Evolutionary conservation across 2,113 vertebrate genomes (phyloP).

Genomic region (Microcebus murinus): DNA sequence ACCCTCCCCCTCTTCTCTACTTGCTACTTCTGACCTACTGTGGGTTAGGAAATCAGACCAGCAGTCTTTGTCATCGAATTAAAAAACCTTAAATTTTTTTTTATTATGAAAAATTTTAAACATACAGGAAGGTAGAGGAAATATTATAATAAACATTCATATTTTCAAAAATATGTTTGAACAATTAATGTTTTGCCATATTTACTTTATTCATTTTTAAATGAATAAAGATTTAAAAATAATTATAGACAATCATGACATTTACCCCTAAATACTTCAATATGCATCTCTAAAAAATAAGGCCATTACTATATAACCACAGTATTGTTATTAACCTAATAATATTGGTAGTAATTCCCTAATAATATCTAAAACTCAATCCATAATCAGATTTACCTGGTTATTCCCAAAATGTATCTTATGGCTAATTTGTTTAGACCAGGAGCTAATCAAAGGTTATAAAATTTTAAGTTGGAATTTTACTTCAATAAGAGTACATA

Average conservation of each 20-base stretch:
- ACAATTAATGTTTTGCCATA: neutral
- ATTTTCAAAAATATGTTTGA: neutral
- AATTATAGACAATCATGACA: neutral
- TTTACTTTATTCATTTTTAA: neutral
- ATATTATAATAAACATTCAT: neutral
- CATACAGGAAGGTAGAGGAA: neutral
- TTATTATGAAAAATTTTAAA: neutral
- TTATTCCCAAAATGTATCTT: neutral
- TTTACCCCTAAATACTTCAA: neutral
- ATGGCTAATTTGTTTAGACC: conserved; percentile 31
- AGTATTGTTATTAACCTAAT: conserved; percentile 16
- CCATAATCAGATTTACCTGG: conserved; percentile 20
- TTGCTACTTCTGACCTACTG: neutral
- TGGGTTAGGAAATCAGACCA: neutral
- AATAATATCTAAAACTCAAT: neutral
- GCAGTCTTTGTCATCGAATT: neutral
- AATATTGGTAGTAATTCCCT: conserved; percentile 19
- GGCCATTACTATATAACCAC: neutral
- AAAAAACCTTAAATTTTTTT: neutral
- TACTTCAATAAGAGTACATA: neutral
- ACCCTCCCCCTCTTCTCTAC: neutral
- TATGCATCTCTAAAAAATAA: neutral
- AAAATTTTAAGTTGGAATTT: conserved; percentile 36
- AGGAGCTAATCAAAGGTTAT: conserved; percentile 11
- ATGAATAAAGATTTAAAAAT: too few relatives aligned